Conservation (phyloP, 92 coral and sea anemone genomes). For the Paramuricea clavata region DNA sequence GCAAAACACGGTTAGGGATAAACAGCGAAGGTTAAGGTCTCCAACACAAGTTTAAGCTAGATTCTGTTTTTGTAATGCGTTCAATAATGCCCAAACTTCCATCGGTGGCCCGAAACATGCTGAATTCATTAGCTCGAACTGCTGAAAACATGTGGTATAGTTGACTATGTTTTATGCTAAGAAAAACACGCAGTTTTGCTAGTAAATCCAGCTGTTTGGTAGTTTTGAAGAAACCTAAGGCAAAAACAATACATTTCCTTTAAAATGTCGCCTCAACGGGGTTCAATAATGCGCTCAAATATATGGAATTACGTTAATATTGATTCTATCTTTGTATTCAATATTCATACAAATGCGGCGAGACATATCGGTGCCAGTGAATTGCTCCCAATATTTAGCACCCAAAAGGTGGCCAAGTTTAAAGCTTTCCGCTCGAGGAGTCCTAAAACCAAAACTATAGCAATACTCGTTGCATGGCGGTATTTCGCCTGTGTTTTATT, state of each 20-base stretch:
- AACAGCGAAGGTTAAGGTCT: neutral
- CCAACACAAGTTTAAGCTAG: neutral
- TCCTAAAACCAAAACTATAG: neutral
- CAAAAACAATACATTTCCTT: constrained; percentile 1
- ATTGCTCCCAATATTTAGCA: neutral
- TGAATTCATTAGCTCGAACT: constrained; percentile 26
- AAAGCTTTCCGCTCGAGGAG: neutral
- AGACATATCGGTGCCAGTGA: constrained; percentile 33
- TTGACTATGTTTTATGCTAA: neutral
- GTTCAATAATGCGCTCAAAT: neutral
- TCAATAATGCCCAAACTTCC: neutral
- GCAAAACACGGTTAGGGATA: neutral
- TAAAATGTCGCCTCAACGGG: constrained; percentile 1
- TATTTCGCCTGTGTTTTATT: neutral
- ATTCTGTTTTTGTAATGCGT: neutral
- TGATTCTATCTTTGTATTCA: constrained; percentile 30
- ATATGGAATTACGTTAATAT: constrained; percentile 5
- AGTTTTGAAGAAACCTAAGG: neutral
- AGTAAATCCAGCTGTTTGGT: constrained; percentile 18
- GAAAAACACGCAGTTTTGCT: constrained; percentile 28
- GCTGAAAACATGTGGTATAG: constrained; percentile 42
- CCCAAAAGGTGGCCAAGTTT: neutral
- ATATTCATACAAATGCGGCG: constrained; percentile 37
- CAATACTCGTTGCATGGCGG: neutral
- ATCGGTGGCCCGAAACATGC: constrained; percentile 17